A percentile compares a stretch with the other conserved stretches of the same genome.
Conservation (phyloP, 1,140 invertebrate genomes). For the Meloidogyne chitwoodi region DNA sequence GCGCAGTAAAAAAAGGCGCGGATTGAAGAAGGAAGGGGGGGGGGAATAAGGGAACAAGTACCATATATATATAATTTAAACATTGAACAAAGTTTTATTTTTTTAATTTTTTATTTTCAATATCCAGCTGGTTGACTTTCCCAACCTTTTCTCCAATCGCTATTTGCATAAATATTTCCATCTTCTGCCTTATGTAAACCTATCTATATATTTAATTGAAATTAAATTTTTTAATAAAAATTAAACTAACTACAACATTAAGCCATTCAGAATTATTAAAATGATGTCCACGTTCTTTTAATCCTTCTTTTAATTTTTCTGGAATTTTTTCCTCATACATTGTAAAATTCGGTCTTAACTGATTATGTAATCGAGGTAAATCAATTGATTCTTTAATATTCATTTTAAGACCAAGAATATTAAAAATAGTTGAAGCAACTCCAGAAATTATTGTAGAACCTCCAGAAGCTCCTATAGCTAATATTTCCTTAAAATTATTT, state of each 20-base stretch:
- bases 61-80: too few relatives aligned
- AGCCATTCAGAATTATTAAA: background rate
- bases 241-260: background rate
- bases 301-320: background rate
- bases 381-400: slow-evolving; percentile 83
- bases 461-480: slow-evolving; percentile 71
- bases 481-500: slow-evolving; percentile 38
- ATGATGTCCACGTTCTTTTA: background rate
- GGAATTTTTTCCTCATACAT: background rate
- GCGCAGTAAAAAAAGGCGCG: too few relatives aligned
- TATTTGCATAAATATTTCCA: slow-evolving; percentile 4
- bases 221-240: background rate
- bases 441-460: slow-evolving; percentile 34
- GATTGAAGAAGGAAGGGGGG: too few relatives aligned
- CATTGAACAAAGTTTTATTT: too few relatives aligned
- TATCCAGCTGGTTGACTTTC: slow-evolving; percentile 1
- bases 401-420: slow-evolving; percentile 59
- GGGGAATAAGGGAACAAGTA: too few relatives aligned
- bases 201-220: background rate
- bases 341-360: slow-evolving; percentile 77
- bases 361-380: slow-evolving; percentile 81
- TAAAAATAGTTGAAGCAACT: slow-evolving; percentile 7
- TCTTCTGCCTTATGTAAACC: background rate
- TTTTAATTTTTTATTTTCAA: background rate
- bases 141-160: background rate